phyloP scores from a whole-genome alignment of 2,888 invertebrate genomes.

The Dermolepida albohirtum region DNA sequence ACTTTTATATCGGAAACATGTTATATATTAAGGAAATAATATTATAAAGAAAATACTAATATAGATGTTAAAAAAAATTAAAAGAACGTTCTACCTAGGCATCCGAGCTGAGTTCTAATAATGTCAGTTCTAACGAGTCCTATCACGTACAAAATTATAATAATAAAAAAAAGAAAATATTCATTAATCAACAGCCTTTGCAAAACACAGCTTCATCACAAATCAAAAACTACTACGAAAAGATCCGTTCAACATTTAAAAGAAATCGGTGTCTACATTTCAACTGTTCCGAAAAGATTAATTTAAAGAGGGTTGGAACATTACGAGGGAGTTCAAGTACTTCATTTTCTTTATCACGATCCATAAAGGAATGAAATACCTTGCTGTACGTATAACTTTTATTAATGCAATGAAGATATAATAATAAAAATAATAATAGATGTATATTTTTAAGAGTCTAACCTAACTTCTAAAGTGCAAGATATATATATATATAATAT shows the following conservation, averaged over 20 bases:
- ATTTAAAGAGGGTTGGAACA: not conserved
- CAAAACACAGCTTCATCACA: slow-evolving; percentile 35
- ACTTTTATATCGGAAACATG: too few relatives aligned
- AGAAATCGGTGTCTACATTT: not conserved
- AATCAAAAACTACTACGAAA: slow-evolving; percentile 5
- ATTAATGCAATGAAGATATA: too few relatives aligned
- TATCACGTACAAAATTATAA: slow-evolving; percentile 12
- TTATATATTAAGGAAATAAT: too few relatives aligned
- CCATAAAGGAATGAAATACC: slow-evolving; percentile 1
- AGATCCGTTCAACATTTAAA: not conserved
- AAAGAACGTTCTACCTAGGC: not conserved
- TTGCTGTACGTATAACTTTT: too few relatives aligned
- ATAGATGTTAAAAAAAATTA: not conserved
- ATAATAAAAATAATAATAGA: too few relatives aligned
- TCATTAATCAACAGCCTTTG: slow-evolving; percentile 30
- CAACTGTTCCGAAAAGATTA: not conserved
- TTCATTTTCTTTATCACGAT: slow-evolving; percentile 4
- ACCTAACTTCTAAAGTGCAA: too few relatives aligned
- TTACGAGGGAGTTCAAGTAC: not conserved
- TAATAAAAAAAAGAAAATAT: slow-evolving; percentile 21
- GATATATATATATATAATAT: too few relatives aligned
- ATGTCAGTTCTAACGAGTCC: not conserved
- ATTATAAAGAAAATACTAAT: too few relatives aligned
- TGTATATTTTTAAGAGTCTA: too few relatives aligned
- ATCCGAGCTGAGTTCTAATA: slow-evolving; percentile 8